Conservation (phyloP, 1,140 invertebrate species). For the Pristionchus pacificus region DNA sequence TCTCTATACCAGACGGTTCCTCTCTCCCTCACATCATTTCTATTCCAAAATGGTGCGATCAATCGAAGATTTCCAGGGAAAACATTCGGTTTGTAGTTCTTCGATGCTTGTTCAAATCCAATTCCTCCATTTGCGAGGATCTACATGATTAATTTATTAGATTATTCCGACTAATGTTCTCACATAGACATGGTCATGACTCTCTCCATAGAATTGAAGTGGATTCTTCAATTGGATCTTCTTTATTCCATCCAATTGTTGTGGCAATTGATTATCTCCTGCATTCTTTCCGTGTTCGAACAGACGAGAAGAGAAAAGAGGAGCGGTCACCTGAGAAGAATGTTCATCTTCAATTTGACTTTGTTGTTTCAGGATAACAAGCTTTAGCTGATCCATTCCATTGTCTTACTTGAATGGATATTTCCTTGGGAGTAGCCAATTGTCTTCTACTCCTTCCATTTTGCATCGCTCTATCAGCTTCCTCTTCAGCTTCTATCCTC, state of each 20-base stretch:
- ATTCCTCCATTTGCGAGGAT: conserved; percentile 52
- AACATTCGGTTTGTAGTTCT: too few relatives aligned
- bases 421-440: conserved; percentile 45
- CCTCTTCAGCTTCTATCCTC: background rate
- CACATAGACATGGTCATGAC: conserved; percentile 46
- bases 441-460: conserved; percentile 24
- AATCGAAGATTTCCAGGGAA: too few relatives aligned
- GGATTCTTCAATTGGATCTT: conserved; percentile 30
- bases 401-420: conserved; percentile 49
- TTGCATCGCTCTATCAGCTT: conserved; percentile 32
- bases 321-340: conserved; percentile 52
- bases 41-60: conserved; percentile 56
- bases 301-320: conserved; percentile 53
- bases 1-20: conserved; percentile 51
- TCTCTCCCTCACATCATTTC: conserved; percentile 54
- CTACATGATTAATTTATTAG: conserved; percentile 7
- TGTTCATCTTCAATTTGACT: too few relatives aligned
- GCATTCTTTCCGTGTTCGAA: conserved; percentile 53
- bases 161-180: background rate
- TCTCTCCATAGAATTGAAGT: conserved; percentile 49
- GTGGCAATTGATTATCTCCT: conserved; percentile 46
- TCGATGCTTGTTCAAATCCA: conserved; percentile 43
- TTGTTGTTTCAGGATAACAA: too few relatives aligned
- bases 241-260: conserved; percentile 45
- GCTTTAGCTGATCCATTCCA: background rate